phyloP scores from a whole-genome alignment of 2,888 invertebrate genomes.

The Aricia artaxerxes region DNA sequence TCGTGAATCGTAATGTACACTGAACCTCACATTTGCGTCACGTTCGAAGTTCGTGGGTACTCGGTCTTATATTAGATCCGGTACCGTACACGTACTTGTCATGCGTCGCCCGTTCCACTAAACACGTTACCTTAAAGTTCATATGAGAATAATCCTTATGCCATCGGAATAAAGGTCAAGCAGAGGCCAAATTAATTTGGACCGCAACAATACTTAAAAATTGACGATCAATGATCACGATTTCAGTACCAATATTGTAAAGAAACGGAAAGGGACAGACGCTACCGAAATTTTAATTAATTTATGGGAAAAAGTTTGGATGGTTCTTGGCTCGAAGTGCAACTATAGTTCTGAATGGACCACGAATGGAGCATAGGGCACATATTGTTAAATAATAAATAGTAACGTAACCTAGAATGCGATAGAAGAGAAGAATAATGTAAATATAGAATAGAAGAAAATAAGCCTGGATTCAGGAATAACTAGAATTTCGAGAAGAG shows the following conservation, averaged over 20 bases:
- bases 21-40: slow-evolving; percentile 47
- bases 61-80: slow-evolving; percentile 56
- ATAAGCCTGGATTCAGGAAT: no score
- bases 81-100: slow-evolving; percentile 53
- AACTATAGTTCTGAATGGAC: not conserved
- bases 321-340: not conserved
- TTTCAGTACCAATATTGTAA: not conserved
- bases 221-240: not conserved
- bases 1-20: slow-evolving; percentile 38
- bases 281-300: not conserved
- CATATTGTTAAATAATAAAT: no score
- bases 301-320: not conserved
- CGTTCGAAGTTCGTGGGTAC: slow-evolving; percentile 50
- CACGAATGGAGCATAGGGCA: no score
- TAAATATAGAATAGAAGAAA: no score
- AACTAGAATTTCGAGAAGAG: no score
- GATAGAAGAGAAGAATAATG: not conserved
- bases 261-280: slow-evolving; percentile 4
- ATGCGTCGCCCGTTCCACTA: slow-evolving; percentile 45
- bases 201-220: not conserved
- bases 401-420: not conserved
- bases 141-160: not conserved
- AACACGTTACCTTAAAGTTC: not conserved
- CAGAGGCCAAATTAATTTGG: slow-evolving; percentile 43
- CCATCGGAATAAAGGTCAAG: not conserved